Evolutionary conservation across 2,113 vertebrate species (phyloP).

Genomic region (Burhinus oedicnemus): DNA sequence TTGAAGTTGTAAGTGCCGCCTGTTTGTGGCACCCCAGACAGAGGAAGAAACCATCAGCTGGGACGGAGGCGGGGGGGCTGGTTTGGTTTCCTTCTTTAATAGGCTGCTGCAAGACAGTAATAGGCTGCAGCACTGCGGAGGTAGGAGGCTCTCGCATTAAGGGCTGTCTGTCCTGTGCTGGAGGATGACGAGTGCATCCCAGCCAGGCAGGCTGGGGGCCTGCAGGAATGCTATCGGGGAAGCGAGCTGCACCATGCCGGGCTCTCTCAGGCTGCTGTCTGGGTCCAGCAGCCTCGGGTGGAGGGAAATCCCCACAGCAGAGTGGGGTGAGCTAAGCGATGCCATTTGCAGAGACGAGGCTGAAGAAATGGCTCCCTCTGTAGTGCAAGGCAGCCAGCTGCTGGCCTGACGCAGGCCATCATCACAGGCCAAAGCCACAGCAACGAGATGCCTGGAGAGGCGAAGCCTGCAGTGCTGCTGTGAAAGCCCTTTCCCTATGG

Average conservation of each 20-base stretch:
- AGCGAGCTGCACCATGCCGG: too few species aligned
- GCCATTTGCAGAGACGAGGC: not conserved
- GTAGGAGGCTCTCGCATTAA: not conserved
- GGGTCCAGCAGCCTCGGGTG: not conserved
- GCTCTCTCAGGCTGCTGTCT: not conserved
- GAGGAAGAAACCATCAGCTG: not conserved
- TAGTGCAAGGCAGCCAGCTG: not conserved
- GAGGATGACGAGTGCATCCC: not conserved
- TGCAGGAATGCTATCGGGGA: not conserved
- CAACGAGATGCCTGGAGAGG: not conserved
- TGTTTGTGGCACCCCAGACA: not conserved
- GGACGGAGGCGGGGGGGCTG: not conserved
- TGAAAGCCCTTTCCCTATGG: not conserved
- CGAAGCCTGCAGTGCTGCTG: not conserved
- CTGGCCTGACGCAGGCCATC: not conserved
- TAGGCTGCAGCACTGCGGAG: not conserved
- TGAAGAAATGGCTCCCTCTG: not conserved
- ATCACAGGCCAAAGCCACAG: not conserved
- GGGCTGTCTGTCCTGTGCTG: not conserved
- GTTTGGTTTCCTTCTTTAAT: constrained; percentile 24
- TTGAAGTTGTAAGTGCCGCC: not conserved
- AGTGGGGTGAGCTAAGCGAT: rapidly evolving
- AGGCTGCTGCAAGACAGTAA: not conserved
- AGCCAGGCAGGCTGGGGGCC: not conserved
- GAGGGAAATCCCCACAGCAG: not conserved